Percentiles rank a stretch among this genome's conserved stretches.
Conservation (phyloP, 2,113 vertebrate species). For the Pagrus major region DNA sequence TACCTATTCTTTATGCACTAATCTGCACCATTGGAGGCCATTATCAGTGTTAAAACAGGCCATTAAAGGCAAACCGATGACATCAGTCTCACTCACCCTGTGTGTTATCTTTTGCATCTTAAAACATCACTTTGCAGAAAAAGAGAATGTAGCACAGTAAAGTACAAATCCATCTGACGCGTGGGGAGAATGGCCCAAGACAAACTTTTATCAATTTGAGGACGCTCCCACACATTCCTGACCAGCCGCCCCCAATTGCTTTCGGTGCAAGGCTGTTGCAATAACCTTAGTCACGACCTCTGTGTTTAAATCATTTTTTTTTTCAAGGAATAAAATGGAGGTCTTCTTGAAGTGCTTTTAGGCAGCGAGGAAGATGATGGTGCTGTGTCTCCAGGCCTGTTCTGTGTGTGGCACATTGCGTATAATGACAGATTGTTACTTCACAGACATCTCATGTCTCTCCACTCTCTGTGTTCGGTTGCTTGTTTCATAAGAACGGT, state of each 20-base stretch:
- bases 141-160: slow-evolving; percentile 21
- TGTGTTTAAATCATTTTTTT: slow-evolving; percentile 56
- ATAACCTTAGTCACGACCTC: slow-evolving; percentile 45
- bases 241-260: slow-evolving; percentile 7
- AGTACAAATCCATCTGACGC: slow-evolving; percentile 48
- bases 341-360: slow-evolving; percentile 60
- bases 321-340: slow-evolving; percentile 26
- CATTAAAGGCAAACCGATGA: slow-evolving; percentile 25
- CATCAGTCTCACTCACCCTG: slow-evolving; percentile 48
- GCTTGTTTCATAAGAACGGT: slow-evolving; percentile 38
- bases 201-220: slow-evolving; percentile 68
- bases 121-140: slow-evolving; percentile 54
- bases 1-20: neutral
- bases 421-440: slow-evolving; percentile 30
- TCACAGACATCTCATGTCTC: slow-evolving; percentile 29
- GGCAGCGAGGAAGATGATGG: slow-evolving; percentile 32
- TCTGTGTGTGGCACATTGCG: slow-evolving; percentile 46
- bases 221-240: slow-evolving; percentile 77
- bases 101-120: slow-evolving; percentile 61
- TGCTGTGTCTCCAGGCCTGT: slow-evolving; percentile 48
- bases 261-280: slow-evolving; percentile 52
- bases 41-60: slow-evolving; percentile 21
- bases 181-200: slow-evolving; percentile 52
- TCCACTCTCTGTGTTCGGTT: slow-evolving; percentile 12
- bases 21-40: slow-evolving; percentile 24